phyloP scores from a whole-genome alignment of 1,140 invertebrate species.

The Ooceraea biroi region DNA sequence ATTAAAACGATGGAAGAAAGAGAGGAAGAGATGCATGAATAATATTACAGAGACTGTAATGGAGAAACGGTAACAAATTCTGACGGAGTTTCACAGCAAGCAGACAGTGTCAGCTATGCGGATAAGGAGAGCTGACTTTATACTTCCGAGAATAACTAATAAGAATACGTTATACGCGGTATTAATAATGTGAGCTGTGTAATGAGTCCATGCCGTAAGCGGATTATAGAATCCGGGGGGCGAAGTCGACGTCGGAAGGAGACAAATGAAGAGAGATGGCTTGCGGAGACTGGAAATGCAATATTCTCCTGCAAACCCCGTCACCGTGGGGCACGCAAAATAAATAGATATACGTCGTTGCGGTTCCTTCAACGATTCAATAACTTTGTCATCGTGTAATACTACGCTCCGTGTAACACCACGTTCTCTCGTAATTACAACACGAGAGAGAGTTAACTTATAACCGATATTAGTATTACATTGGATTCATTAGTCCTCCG shows the following conservation, averaged over 20 bases:
- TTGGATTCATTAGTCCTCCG: background rate
- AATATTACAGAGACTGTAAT: constrained; percentile 33
- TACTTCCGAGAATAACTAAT: constrained; percentile 56
- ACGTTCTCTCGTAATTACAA: constrained; percentile 44
- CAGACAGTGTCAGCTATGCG: constrained; percentile 62
- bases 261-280: constrained; percentile 79
- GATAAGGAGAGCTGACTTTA: constrained; percentile 62
- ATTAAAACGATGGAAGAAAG: constrained; percentile 30
- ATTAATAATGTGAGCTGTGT: constrained; percentile 72
- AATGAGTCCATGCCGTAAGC: constrained; percentile 72
- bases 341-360: constrained; percentile 75
- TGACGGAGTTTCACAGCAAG: constrained; percentile 62
- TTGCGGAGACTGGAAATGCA: constrained; percentile 77
- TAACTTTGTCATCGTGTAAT: constrained; percentile 62
- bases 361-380: constrained; percentile 61
- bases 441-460: constrained; percentile 1
- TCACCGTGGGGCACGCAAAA: constrained; percentile 68
- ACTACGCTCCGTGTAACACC: constrained; percentile 14
- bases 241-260: constrained; percentile 75
- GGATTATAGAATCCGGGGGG: constrained; percentile 74
- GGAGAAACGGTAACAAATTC: constrained; percentile 55
- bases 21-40: constrained; percentile 20
- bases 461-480: constrained; percentile 32
- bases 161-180: constrained; percentile 59
- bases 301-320: constrained; percentile 73